phyloP scores from a whole-genome alignment of 2,888 invertebrate species.

The Labia minor region DNA sequence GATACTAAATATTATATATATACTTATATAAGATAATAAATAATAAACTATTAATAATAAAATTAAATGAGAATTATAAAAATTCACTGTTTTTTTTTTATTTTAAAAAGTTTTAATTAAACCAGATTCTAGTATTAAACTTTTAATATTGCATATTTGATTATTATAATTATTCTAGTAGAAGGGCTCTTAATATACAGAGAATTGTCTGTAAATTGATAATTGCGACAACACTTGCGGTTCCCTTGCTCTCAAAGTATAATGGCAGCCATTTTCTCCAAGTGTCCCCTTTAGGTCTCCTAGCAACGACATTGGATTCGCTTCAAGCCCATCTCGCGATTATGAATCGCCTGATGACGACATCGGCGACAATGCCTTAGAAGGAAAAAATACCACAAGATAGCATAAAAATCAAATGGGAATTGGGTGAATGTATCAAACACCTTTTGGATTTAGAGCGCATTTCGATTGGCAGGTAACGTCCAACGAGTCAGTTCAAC shows the following conservation, averaged over 20 bases:
- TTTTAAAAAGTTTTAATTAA: too few species aligned
- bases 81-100: too few species aligned
- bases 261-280: conserved; percentile 5
- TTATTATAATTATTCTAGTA: background rate
- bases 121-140: too few species aligned
- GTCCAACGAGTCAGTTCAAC: background rate
- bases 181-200: conserved; percentile 8
- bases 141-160: background rate
- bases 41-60: too few species aligned
- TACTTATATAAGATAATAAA: too few species aligned
- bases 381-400: background rate
- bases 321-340: background rate
- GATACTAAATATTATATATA: too few species aligned
- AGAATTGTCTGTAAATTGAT: conserved; percentile 5
- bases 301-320: background rate
- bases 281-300: background rate
- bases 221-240: conserved; percentile 13
- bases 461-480: background rate
- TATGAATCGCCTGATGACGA: background rate
- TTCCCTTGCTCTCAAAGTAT: background rate
- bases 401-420: background rate
- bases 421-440: too few species aligned
- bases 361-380: background rate
- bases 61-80: too few species aligned
- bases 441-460: too few species aligned